phyloP scores from a whole-genome alignment of 2,888 invertebrate species.

The Luperina testacea region DNA sequence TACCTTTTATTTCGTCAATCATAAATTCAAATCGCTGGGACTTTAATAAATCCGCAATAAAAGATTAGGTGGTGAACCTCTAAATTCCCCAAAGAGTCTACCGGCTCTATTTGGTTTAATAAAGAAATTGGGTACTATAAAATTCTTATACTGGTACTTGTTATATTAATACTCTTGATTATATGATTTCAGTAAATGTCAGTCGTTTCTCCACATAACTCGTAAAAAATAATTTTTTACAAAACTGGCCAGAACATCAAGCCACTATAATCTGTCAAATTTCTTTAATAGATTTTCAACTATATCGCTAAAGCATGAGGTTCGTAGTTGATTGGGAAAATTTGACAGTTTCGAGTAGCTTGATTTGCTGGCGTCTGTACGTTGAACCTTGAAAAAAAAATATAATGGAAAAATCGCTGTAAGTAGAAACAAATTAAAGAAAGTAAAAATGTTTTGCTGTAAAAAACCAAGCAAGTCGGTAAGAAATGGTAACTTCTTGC shows the following conservation, averaged over 20 bases:
- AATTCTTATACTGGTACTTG: neutral
- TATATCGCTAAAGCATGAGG: too few relatives aligned
- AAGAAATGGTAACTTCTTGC: neutral
- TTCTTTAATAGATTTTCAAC: too few relatives aligned
- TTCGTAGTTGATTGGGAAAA: too few relatives aligned
- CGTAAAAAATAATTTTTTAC: neutral
- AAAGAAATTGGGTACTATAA: conserved; percentile 23
- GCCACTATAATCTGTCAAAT: too few relatives aligned
- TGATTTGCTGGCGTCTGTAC: too few relatives aligned
- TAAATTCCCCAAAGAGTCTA: conserved; percentile 47
- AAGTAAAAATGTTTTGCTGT: too few relatives aligned
- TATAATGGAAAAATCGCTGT: too few relatives aligned
- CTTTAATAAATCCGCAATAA: conserved; percentile 35
- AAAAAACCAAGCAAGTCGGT: too few relatives aligned
- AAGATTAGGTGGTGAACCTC: conserved; percentile 15
- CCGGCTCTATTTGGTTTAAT: conserved; percentile 33
- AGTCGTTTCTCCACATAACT: neutral
- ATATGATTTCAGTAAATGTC: neutral
- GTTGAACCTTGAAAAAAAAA: too few relatives aligned
- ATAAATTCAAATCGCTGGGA: conserved; percentile 47
- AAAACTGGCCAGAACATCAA: too few relatives aligned
- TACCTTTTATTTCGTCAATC: conserved; percentile 56
- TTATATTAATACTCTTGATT: neutral
- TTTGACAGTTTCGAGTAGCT: too few relatives aligned
- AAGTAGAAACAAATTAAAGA: too few relatives aligned